Conservation (phyloP, 2,797 vertebrate species). For the Megalops cyprinoides region DNA sequence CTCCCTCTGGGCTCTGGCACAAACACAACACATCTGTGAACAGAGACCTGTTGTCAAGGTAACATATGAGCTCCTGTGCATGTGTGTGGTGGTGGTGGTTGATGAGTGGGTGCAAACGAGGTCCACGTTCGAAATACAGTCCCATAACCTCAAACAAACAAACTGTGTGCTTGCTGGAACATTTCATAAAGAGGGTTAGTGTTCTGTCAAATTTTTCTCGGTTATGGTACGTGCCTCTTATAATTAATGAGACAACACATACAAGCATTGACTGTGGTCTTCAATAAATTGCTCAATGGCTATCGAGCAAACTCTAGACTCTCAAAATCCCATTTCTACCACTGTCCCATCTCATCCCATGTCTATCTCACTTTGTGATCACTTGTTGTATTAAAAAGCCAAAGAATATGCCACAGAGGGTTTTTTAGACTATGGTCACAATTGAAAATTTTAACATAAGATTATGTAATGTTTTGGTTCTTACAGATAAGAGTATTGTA, state of each 20-base stretch:
- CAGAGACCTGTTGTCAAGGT: conserved; percentile 60
- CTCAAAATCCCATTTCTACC: conserved; percentile 44
- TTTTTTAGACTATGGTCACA: not conserved
- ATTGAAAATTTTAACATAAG: not conserved
- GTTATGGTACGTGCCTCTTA: conserved; percentile 55
- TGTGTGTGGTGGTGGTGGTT: conserved; percentile 63
- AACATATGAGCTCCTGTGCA: conserved; percentile 36
- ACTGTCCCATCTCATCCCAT: not conserved
- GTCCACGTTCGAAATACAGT: conserved; percentile 63
- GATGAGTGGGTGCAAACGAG: conserved; percentile 69
- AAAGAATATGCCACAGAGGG: not conserved
- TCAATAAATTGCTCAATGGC: conserved; percentile 53
- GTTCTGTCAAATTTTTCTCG: conserved; percentile 50
- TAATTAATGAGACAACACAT: conserved; percentile 68
- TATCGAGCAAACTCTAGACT: conserved; percentile 53
- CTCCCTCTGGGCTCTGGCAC: conserved; percentile 20
- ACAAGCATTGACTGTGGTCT: conserved; percentile 50
- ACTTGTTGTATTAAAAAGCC: too few species aligned
- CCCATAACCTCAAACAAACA: conserved; percentile 62
- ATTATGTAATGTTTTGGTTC: not conserved
- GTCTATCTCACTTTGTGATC: not conserved
- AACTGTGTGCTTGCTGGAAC: conserved; percentile 61
- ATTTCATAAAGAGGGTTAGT: conserved; percentile 63
- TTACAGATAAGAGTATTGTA: not conserved
- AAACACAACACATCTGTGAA: conserved; percentile 50